A percentile compares a stretch with the other conserved stretches of the same genome.
Conservation (phyloP, 2,113 vertebrate species). For the Tinamus guttatus region DNA sequence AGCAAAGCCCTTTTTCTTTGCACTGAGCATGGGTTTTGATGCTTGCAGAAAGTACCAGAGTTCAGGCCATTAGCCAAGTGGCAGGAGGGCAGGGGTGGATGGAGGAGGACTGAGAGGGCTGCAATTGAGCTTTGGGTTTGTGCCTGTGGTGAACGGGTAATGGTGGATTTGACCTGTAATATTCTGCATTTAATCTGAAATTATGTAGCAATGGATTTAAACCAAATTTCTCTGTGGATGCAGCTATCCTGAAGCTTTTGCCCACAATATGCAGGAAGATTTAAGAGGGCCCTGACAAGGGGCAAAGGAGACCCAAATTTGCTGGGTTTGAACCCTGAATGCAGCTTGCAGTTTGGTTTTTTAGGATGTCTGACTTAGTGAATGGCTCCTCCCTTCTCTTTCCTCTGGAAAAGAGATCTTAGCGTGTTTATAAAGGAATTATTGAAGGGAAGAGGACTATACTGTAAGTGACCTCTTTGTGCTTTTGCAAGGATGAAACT, state of each 20-base stretch:
- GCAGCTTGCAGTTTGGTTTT: neutral
- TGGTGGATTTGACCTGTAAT: neutral
- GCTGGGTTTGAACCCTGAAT: neutral
- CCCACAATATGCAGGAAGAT: neutral
- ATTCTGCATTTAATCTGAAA: accelerated
- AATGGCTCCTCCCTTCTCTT: neutral
- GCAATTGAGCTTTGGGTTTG: neutral
- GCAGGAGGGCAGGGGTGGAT: neutral
- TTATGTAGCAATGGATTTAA: neutral
- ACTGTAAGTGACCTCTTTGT: neutral
- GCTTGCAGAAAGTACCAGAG: neutral
- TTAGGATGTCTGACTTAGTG: neutral
- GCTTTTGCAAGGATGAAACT: neutral
- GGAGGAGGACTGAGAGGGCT: accelerated
- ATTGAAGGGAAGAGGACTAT: neutral
- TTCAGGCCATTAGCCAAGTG: neutral
- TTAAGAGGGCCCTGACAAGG: neutral
- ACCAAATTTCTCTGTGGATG: neutral
- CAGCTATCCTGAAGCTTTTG: neutral
- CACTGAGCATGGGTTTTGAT: accelerated
- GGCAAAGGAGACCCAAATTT: neutral
- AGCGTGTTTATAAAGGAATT: neutral
- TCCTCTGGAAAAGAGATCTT: neutral
- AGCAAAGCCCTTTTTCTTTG: neutral
- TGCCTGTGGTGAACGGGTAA: neutral